Percentiles rank a stretch among this genome's conserved stretches.
Conservation (phyloP, 2,113 vertebrate genomes). For the Percopsis transmontana region DNA sequence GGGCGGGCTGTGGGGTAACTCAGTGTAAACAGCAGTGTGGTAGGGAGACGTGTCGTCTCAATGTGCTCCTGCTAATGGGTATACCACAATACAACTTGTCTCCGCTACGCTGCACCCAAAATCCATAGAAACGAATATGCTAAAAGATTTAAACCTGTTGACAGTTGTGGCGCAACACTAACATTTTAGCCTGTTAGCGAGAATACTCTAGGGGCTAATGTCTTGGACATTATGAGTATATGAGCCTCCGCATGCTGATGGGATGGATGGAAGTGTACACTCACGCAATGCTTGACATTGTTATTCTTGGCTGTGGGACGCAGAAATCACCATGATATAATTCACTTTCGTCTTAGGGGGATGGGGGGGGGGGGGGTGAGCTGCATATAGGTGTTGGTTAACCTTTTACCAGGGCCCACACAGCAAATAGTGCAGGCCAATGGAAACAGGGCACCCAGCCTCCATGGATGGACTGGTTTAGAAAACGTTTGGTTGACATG, state of each 20-base stretch:
- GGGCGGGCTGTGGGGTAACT: conserved; percentile 39
- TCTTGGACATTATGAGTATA: no score
- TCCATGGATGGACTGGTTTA: background rate
- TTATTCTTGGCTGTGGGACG: background rate
- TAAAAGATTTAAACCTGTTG: background rate
- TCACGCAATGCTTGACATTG: conserved; percentile 9
- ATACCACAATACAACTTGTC: background rate
- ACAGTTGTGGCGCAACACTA: background rate
- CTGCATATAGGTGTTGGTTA: conserved; percentile 36
- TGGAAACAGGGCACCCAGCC: conserved; percentile 15
- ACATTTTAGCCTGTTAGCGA: no score
- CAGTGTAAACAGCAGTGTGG: conserved; percentile 30
- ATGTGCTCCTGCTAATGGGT: background rate
- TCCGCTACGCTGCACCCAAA: background rate
- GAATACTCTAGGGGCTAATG: no score
- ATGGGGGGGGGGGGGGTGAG: background rate
- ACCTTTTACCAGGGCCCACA: conserved; percentile 40
- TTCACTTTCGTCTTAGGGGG: conserved; percentile 21
- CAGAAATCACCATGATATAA: conserved; percentile 16
- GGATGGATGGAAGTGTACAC: background rate
- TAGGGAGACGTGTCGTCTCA: background rate
- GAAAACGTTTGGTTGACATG: conserved; percentile 11
- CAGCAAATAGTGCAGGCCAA: conserved; percentile 37
- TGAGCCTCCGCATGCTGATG: no score
- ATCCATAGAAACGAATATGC: background rate